phyloP scores from a whole-genome alignment of 2,797 vertebrate species.

The Micropoecilia bifurca region DNA sequence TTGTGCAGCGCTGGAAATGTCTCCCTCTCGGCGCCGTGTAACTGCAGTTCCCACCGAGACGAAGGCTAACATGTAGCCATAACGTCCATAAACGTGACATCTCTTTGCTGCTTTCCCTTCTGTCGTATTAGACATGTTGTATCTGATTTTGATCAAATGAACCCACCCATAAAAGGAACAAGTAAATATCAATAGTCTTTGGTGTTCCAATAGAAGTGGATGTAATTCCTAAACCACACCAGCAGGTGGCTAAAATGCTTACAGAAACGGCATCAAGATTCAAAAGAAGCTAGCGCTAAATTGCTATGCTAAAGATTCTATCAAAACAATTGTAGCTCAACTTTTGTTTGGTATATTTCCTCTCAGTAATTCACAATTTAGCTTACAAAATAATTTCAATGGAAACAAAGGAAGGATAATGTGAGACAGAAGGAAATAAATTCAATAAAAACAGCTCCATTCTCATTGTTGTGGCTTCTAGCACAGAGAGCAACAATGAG shows the following conservation, averaged over 20 bases:
- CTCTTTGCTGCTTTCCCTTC: background rate
- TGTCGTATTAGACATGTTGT: background rate
- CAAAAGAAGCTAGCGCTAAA: background rate
- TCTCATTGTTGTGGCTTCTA: background rate
- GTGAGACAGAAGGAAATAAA: background rate
- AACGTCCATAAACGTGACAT: background rate
- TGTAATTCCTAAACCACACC: background rate
- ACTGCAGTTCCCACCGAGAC: background rate
- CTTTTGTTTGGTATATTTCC: background rate
- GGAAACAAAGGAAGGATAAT: background rate
- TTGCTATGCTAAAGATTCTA: background rate
- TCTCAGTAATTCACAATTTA: background rate
- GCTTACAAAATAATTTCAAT: background rate
- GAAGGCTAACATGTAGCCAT: background rate
- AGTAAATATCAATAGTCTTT: background rate
- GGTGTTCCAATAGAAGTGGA: background rate
- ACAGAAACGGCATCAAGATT: background rate
- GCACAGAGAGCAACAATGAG: background rate
- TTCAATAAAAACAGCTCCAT: background rate
- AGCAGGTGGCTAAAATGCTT: background rate
- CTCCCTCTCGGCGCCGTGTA: background rate
- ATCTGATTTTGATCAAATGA: background rate
- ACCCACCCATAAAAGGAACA: background rate
- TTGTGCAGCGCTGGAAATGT: conserved; percentile 28
- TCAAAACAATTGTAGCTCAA: background rate